Conservation (phyloP, 2,113 vertebrate species). For the Telmatochromis brichardi region DNA sequence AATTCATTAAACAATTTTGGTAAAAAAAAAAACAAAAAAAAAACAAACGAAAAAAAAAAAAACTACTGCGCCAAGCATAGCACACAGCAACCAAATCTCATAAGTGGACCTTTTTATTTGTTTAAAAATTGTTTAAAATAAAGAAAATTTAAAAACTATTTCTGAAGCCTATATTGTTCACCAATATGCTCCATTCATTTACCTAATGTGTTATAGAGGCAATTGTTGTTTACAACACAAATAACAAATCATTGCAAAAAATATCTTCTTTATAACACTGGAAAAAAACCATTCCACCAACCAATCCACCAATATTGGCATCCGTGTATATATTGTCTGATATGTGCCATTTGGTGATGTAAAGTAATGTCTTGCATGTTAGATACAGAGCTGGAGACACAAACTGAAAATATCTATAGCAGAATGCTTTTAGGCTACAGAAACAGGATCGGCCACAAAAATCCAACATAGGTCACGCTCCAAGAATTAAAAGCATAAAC, state of each 20-base stretch:
- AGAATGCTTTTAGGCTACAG: background rate
- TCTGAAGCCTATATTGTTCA: rapidly evolving
- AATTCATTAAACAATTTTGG: background rate
- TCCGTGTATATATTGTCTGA: background rate
- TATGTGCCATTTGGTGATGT: background rate
- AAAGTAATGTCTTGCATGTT: background rate
- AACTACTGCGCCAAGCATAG: rapidly evolving
- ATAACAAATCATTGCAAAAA: background rate
- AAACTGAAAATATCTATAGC: background rate
- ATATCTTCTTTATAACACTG: background rate
- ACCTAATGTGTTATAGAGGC: background rate
- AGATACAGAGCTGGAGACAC: background rate
- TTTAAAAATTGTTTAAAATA: background rate
- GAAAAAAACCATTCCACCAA: background rate
- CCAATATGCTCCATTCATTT: background rate
- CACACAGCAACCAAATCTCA: background rate
- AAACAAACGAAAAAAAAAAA: background rate
- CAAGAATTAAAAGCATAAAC: background rate
- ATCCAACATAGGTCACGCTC: background rate
- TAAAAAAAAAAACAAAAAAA: rapidly evolving
- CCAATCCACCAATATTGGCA: rapidly evolving
- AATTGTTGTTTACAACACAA: background rate
- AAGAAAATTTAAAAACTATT: rapidly evolving
- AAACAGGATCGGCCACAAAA: background rate
- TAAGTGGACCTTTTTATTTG: background rate